Evolutionary conservation across 1,140 invertebrate species (phyloP).

Genomic region (Rhopalosiphum padi): DNA sequence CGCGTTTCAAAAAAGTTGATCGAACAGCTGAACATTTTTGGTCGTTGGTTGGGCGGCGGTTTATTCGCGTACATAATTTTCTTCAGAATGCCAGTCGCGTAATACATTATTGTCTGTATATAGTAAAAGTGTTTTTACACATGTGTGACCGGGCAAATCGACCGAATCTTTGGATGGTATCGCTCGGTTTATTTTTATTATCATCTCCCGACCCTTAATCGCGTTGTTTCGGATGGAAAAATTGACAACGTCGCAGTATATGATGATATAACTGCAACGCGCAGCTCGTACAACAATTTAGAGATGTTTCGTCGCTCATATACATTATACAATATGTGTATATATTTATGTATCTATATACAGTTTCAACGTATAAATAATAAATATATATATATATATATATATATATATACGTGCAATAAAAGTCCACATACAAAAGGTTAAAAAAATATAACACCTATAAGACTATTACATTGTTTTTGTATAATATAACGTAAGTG

Average conservation of each 20-base stretch:
- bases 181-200: slow-evolving; percentile 21
- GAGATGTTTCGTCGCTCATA: background rate
- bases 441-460: background rate
- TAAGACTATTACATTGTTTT: background rate
- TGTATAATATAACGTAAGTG: background rate
- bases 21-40: background rate
- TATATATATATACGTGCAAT: background rate
- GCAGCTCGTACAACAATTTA: background rate
- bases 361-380: background rate
- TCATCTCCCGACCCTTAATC: slow-evolving; percentile 1
- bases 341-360: too few relatives aligned
- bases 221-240: slow-evolving; percentile 11
- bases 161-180: slow-evolving; percentile 25
- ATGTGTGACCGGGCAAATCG: slow-evolving; percentile 14
- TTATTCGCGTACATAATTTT: background rate
- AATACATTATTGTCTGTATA: background rate
- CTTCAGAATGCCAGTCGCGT: background rate
- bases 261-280: background rate
- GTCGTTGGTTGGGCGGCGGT: background rate
- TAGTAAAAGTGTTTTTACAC: slow-evolving; percentile 31
- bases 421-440: background rate
- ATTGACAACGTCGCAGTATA: background rate
- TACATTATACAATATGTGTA: too few relatives aligned
- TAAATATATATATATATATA: background rate
- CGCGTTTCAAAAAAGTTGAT: background rate